A percentile compares a stretch with the other conserved stretches of the same genome.
These are phyloP conservation scores for Listronotus oregonensis DNA, from an alignment of 1,140 invertebrate genomes.

Conservation along the genomic window DNA sequence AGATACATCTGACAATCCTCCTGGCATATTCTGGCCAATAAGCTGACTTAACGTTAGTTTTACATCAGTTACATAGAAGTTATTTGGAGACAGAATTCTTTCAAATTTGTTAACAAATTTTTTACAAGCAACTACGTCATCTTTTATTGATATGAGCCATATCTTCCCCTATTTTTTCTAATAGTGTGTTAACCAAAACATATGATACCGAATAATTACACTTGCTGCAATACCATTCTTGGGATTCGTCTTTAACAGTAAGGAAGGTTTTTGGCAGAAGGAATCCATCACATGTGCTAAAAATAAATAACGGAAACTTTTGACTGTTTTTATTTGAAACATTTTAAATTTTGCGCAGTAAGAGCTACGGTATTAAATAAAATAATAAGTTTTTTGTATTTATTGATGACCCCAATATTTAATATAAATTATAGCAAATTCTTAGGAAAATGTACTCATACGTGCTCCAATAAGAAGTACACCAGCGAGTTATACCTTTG, in stretches of 20 bases:
- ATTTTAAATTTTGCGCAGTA: too few species aligned
- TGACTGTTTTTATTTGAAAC: too few species aligned
- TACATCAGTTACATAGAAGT: slow-evolving; percentile 76
- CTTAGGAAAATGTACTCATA: too few species aligned
- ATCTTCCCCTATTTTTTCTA: slow-evolving; percentile 67
- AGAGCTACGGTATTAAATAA: too few species aligned
- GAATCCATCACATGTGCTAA: slow-evolving; percentile 61
- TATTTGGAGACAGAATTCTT: slow-evolving; percentile 66
- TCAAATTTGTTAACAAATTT: slow-evolving; percentile 65
- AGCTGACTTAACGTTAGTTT: slow-evolving; percentile 72
- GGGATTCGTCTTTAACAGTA: slow-evolving; percentile 46
- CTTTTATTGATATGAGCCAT: slow-evolving; percentile 67
- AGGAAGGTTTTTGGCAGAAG: slow-evolving; percentile 63
- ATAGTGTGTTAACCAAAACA: slow-evolving; percentile 61
- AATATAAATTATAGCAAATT: too few species aligned
- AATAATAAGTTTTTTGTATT: too few species aligned
- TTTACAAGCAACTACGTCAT: slow-evolving; percentile 62
- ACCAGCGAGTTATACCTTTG: too few species aligned
- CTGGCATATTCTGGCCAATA: slow-evolving; percentile 65
- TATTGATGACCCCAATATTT: too few species aligned
- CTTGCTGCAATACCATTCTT: slow-evolving; percentile 58
- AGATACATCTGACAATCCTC: slow-evolving; percentile 61
- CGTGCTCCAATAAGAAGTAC: too few species aligned
- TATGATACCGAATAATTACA: slow-evolving; percentile 61
- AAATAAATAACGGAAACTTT: too few species aligned